Conservation (phyloP, 2,113 vertebrate genomes). For the Anguilla japonica region DNA sequence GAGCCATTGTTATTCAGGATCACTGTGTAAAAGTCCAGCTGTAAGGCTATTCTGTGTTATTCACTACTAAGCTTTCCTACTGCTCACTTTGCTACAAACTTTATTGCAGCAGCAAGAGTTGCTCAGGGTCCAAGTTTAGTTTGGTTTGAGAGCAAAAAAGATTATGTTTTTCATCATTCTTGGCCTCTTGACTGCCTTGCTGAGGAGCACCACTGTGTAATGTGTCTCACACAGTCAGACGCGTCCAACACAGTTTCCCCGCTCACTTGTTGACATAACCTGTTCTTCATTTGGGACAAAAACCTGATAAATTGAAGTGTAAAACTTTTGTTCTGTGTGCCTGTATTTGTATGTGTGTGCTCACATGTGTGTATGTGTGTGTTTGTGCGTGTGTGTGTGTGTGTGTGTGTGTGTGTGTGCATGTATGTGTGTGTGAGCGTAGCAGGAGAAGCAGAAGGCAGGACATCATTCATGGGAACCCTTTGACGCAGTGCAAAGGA, state of each 20-base stretch:
- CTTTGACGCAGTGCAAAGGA: slow-evolving; percentile 92
- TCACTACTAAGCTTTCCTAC: not conserved
- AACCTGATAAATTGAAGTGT: slow-evolving; percentile 6
- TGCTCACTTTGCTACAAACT: slow-evolving; percentile 27
- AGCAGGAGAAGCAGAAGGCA: slow-evolving; percentile 91
- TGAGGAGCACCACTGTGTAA: slow-evolving; percentile 45
- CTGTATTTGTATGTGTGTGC: slow-evolving; percentile 9
- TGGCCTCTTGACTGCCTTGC: slow-evolving; percentile 25
- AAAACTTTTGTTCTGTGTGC: not conserved
- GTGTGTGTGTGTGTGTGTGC: slow-evolving; percentile 7
- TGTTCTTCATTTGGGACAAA: not conserved
- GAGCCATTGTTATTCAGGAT: too few relatives aligned
- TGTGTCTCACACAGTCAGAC: slow-evolving; percentile 39
- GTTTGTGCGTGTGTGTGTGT: not conserved
- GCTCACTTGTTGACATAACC: not conserved
- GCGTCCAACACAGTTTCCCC: slow-evolving; percentile 31
- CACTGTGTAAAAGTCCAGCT: too few relatives aligned
- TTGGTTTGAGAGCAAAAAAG: slow-evolving; percentile 47
- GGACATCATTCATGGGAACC: slow-evolving; percentile 94
- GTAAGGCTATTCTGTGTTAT: too few relatives aligned
- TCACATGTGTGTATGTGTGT: slow-evolving; percentile 13
- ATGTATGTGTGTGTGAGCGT: slow-evolving; percentile 17
- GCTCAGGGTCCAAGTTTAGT: slow-evolving; percentile 46
- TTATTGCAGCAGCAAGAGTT: slow-evolving; percentile 37
- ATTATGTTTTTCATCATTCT: slow-evolving; percentile 45